Percentiles rank a stretch among this genome's conserved stretches.
These are phyloP conservation scores for Acromyrmex heyeri DNA, from an alignment of 1,140 invertebrate species.

Conservation along the genomic window DNA sequence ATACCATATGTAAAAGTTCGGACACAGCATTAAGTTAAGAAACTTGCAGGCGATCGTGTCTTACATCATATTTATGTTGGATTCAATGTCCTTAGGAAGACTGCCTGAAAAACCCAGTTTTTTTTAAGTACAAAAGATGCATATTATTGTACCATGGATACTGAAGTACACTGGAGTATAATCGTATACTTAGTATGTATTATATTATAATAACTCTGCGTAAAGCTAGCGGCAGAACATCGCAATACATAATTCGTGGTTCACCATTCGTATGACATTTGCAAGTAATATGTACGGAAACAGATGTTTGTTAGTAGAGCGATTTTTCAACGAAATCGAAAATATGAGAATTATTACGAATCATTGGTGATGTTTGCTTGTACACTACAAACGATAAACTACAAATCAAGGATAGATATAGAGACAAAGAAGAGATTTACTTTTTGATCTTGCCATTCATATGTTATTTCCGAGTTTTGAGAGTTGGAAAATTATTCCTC, in stretches of 20 bases:
- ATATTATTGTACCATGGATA: not conserved
- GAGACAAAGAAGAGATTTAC: not conserved
- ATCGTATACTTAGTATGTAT: slow-evolving; percentile 3
- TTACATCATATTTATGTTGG: slow-evolving; percentile 50
- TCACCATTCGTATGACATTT: not conserved
- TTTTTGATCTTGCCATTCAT: not conserved
- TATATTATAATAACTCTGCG: not conserved
- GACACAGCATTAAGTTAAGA: slow-evolving; percentile 69
- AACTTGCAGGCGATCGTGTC: not conserved
- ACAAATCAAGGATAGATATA: not conserved
- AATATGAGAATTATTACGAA: not conserved
- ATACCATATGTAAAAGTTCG: slow-evolving; percentile 76
- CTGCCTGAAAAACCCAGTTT: slow-evolving; percentile 40
- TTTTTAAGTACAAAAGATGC: slow-evolving; percentile 57
- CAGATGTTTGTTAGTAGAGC: not conserved
- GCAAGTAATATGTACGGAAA: no score
- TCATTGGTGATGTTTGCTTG: not conserved
- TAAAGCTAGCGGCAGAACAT: not conserved
- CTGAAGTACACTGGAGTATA: not conserved
- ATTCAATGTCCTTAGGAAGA: slow-evolving; percentile 59
- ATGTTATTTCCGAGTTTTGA: not conserved
- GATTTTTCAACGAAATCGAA: not conserved
- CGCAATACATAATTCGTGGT: not conserved
- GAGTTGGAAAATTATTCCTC: not conserved
- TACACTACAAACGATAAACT: not conserved